Percentiles rank a stretch among this genome's conserved stretches.
Evolutionary conservation across 2,888 invertebrate genomes (phyloP).

Genomic region (Drosophila ezoana): DNA sequence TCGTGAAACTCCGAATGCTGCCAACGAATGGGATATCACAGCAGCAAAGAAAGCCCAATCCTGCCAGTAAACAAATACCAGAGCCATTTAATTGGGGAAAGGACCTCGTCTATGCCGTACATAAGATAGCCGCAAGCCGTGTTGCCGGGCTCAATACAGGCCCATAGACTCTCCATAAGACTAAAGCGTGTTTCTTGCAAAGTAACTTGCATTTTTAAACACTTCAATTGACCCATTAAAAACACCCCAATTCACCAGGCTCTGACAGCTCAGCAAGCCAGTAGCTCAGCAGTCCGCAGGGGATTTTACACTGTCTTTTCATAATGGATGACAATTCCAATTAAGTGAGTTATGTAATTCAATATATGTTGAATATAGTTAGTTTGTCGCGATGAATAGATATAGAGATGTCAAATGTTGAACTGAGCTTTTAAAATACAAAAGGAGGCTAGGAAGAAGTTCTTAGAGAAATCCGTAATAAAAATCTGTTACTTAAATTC

Average conservation of each 20-base stretch:
- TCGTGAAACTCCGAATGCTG: conserved; percentile 69
- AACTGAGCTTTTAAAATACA: too few relatives aligned
- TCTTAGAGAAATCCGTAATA: too few relatives aligned
- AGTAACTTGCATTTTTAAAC: conserved; percentile 29
- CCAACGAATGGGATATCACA: conserved; percentile 40
- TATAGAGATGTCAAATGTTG: too few relatives aligned
- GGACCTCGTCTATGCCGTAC: conserved; percentile 27
- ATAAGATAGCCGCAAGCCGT: conserved; percentile 16
- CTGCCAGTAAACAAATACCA: conserved; percentile 63
- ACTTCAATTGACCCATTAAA: conserved; percentile 22
- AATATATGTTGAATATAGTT: neutral
- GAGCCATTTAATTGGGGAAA: conserved; percentile 73
- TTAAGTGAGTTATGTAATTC: neutral
- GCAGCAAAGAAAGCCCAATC: conserved; percentile 50
- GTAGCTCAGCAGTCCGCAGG: neutral
- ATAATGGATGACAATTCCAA: neutral
- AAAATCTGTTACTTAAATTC: too few relatives aligned
- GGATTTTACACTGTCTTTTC: neutral
- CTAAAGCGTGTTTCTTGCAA: conserved; percentile 4
- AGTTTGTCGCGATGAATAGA: too few relatives aligned
- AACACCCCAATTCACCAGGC: conserved; percentile 25
- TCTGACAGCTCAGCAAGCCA: conserved; percentile 2
- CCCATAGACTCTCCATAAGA: neutral
- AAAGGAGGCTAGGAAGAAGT: too few relatives aligned
- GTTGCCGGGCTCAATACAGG: conserved; percentile 25